Evolutionary conservation across 2,113 vertebrate species (phyloP), one percentile per base, ranked within the genome.

Genomic region (Lota lota): DNA sequence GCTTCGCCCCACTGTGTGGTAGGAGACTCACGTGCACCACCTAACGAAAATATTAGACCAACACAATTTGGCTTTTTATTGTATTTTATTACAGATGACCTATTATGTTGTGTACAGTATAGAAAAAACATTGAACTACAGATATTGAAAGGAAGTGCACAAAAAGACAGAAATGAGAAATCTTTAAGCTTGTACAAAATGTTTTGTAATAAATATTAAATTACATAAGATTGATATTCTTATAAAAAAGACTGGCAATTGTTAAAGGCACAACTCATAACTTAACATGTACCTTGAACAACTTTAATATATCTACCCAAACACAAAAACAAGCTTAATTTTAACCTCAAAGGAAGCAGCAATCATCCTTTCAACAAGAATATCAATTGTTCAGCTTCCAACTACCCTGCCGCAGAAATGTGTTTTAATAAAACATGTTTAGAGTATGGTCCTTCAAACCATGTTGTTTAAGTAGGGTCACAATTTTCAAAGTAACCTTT

Each of bases 141-240:
- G 83, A 87, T 85, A 82, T 86, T 83, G 72, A 83, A 88, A 85
- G 70, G 85, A 92, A 91, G 91, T 91, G 90, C 89, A 92, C 86
- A 87, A 83, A 88, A 84, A 81, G 70, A 87, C 73, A 80, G 77
- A 84, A 73, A 85, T 81, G 78, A 81, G 75, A 75, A 85, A 75
- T 80, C 76, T 85, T 87, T 87, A 85, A 79, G 83, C 80, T 86
- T 88, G 88, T 82, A 74, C 74, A 82, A 82, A 86, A 68, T 28
- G 68, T 69, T 84, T 80, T 82, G 86, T 74, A 92, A 93, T 93
- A 93, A 90, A 82, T 90, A 92, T 92, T 47, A 92, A 92, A 91
- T 92, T 92, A 92, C 78, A 86, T 74, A 72, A 77, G 75, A 81
- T 78, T 56, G 70, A 88, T 74, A 85, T 84, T 83, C 74, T 85